Evolutionary conservation across 2,113 vertebrate species (phyloP).

Genomic region (Macaca mulatta): DNA sequence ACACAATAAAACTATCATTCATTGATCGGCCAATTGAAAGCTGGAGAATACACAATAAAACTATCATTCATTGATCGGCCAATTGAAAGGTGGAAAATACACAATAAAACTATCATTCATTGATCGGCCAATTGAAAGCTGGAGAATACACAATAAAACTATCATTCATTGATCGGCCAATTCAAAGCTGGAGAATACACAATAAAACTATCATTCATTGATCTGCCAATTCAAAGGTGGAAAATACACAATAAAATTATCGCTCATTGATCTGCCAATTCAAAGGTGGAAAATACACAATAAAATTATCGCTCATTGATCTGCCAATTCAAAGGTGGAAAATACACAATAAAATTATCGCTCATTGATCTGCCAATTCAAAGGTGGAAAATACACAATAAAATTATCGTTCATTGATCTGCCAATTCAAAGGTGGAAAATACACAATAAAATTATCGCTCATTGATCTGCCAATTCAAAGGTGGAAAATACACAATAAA

Average conservation of each 20-base stretch:
- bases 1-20: too few species aligned
- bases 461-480: rapidly evolving
- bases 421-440: rapidly evolving
- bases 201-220: neutral
- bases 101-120: too few species aligned
- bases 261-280: rapidly evolving
- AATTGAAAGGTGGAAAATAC: too few species aligned
- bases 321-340: rapidly evolving
- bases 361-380: rapidly evolving
- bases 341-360: rapidly evolving
- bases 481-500: neutral
- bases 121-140: too few species aligned
- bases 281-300: rapidly evolving
- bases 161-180: too few species aligned
- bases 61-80: too few species aligned
- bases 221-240: rapidly evolving
- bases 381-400: too few species aligned
- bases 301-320: neutral
- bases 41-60: too few species aligned
- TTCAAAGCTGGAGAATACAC: too few species aligned
- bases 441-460: rapidly evolving
- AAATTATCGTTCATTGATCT: neutral
- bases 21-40: too few species aligned
- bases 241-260: too few species aligned
- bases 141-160: too few species aligned